Evolutionary conservation across 2,888 invertebrate species (phyloP), one percentile per base, ranked within the genome.

Genomic region (Tachina lurida): DNA sequence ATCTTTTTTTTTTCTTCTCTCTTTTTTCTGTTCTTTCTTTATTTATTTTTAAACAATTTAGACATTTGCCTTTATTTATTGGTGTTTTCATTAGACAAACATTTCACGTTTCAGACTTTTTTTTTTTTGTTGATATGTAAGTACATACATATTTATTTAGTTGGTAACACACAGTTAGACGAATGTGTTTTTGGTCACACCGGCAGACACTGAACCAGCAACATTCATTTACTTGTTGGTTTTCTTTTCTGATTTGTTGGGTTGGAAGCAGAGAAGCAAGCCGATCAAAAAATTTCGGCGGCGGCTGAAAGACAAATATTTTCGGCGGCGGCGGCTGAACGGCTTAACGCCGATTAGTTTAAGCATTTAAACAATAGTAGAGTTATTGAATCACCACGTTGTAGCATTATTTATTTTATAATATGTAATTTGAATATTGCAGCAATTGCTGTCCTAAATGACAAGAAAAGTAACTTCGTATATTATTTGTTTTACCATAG

Each of bases 101-200:
- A 82, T 70, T 82, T 47, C 82, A 82, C 76, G 82, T 82, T 82
- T 82, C 12, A 54, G 9, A 39, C 63, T 22, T 31, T 58, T 68
- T 17, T 45, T 22, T 52, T 15, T 52, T 77, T 52, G 43, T 22
- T 22, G 22, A 5, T 31, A 7, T 31, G 7, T 31, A 31, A 2
- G 31, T 31, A 31, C 0, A 7, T 31, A 31, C 31, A 31, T 31
- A 31, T 31, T 3, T 52, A 43, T 67, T 54, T 60, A 39, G 31
- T 63, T 71, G 63, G 62, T 63, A 71, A 43, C 58, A 54, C 22
- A 65, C 67, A 73, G 45, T 68, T 52, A 77, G 17, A 41, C 22
- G 15, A 31, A 12, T 19, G 43, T 62, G 45, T 39, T 60, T 62
- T 70, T 78, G 13, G 70, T 62, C 52, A 45, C 62, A 56, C 47